Evolutionary conservation across 2,888 invertebrate species (phyloP), one percentile per base, ranked within the genome.

Genomic region (Tubulanus polymorphus): DNA sequence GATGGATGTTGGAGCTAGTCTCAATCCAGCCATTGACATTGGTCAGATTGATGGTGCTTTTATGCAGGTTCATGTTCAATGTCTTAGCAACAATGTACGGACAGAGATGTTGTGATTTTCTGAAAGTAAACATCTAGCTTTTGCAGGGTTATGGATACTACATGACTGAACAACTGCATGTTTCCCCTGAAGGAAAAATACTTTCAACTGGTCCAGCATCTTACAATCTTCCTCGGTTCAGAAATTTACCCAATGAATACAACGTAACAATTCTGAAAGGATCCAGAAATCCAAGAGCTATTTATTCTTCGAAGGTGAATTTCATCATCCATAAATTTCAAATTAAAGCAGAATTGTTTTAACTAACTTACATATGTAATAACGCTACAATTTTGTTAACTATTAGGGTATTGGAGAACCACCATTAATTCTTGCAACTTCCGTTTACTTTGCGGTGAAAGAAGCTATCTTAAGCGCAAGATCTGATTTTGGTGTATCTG

Each of bases 31-130:
- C 1, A 92, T 96, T 63, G 96, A 96, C 70, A 90, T 96, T 66
- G 96, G 95, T 0, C 96, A 96, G 82, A 88, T 96, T 20, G 96
- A 96, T 81, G 96, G 96, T 1, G 96, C 85, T 0, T 96, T 94
- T 70, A 84, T 92, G 73, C 94, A 95, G 75, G 79, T 78, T 54
- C n/a, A n/a, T n/a, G n/a, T n/a, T n/a, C n/a, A n/a, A n/a, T n/a
- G n/a, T n/a, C n/a, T n/a, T n/a, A n/a, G n/a, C n/a, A n/a, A n/a
- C n/a, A n/a, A n/a, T n/a, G n/a, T n/a, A n/a, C n/a, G n/a, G n/a
- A n/a, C n/a, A n/a, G n/a, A n/a, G n/a, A n/a, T n/a, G n/a, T n/a
- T n/a, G n/a, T n/a, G n/a, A n/a, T n/a, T n/a, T n/a, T n/a, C n/a
- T n/a, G n/a, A n/a, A n/a, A n/a, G n/a, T n/a, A n/a, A n/a, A n/a